A percentile compares a stretch with the other conserved stretches of the same genome.
Conservation (phyloP, 2,888 invertebrate genomes). For the Trisateles emortualis region DNA sequence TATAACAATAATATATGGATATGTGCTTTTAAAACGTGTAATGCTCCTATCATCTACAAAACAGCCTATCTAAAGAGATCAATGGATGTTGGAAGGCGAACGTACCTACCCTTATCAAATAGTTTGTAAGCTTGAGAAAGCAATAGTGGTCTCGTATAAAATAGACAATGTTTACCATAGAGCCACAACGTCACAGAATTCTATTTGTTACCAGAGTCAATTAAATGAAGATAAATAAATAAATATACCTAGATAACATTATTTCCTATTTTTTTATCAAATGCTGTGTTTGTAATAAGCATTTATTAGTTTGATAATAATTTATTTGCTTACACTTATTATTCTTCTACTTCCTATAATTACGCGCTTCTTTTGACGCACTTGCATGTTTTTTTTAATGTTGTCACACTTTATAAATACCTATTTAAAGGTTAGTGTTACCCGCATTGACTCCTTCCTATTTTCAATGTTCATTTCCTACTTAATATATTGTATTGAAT, state of each 20-base stretch:
- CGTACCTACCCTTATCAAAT: no score
- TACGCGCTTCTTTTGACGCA: background rate
- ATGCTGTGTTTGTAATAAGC: background rate
- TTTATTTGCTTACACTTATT: background rate
- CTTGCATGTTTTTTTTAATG: no score
- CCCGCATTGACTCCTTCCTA: conserved; percentile 1
- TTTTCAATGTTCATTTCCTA: conserved; percentile 3
- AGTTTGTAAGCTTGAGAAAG: no score
- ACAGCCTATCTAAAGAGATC: no score
- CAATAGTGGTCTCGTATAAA: no score
- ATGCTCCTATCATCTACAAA: no score
- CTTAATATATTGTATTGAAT: background rate
- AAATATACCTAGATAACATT: background rate
- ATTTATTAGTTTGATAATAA: conserved; percentile 7
- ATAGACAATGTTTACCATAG: no score
- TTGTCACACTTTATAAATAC: background rate
- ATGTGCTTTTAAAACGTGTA: no score
- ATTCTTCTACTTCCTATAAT: background rate
- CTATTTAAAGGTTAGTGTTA: background rate
- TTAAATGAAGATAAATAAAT: background rate
- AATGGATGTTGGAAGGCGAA: no score
- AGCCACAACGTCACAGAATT: no score
- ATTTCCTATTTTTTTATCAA: background rate
- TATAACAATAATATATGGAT: no score
- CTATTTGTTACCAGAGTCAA: background rate